Percentiles rank a stretch among this genome's conserved stretches.
These are phyloP conservation scores for Zapus hudsonius DNA, from an alignment of 2,113 vertebrate species.

Conservation along the genomic window DNA sequence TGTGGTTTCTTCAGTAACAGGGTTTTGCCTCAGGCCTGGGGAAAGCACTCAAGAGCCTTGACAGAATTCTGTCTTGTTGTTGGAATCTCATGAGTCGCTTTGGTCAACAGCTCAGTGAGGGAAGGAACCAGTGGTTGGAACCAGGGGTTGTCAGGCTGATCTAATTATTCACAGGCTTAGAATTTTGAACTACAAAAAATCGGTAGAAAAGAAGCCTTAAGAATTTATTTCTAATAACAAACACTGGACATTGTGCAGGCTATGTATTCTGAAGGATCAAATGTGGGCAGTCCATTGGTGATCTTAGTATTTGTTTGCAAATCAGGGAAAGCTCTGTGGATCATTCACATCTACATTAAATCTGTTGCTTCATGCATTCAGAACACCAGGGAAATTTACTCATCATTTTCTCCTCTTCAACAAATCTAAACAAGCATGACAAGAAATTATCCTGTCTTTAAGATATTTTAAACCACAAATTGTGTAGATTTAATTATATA, in stretches of 20 bases:
- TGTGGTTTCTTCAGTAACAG: too few species aligned
- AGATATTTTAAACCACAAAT: not conserved
- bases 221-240: not conserved
- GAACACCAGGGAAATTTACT: not conserved
- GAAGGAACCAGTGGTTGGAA: too few species aligned
- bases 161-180: too few species aligned
- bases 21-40: too few species aligned
- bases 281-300: not conserved
- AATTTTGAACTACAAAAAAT: not conserved
- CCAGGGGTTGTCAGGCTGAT: too few species aligned
- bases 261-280: not conserved
- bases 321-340: not conserved
- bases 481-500: not conserved
- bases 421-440: not conserved
- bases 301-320: not conserved
- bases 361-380: not conserved
- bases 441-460: not conserved
- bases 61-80: too few species aligned
- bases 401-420: not conserved
- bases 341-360: not conserved
- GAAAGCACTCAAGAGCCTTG: too few species aligned
- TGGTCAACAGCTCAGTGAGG: too few species aligned
- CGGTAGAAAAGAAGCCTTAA: not conserved
- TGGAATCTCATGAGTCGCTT: too few species aligned
- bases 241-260: not conserved